Evolutionary conservation across 64 coral and sea anemone species (phyloP), one percentile per base, ranked within the genome.

Genomic region (Montipora efflorescens): DNA sequence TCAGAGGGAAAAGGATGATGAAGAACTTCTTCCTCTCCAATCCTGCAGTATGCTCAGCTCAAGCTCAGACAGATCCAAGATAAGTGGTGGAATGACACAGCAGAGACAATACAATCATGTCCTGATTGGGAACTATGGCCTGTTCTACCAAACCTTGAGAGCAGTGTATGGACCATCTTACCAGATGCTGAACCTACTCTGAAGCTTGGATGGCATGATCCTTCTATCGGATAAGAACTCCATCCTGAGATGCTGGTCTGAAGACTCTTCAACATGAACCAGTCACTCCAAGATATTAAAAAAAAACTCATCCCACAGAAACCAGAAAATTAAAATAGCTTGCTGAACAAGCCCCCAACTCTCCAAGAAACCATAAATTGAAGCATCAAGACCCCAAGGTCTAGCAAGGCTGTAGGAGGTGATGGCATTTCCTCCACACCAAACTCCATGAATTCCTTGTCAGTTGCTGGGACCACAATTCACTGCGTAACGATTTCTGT

Each of bases 201-300:
- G 28, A 67, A 89, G 21, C 46, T 10, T 53, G 46, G 36, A 92
- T 18, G 80, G 71, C 48, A 68, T 77, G 80, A 53, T 13, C 46
- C 90, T 77, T 51, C 51, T 76, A 50, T 84, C 88, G 25, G 88
- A 79, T 58, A 90, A 90, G 88, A 22, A 5, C 12, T 90, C 88
- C 51, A 90, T 90, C 25, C 25, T 67, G 25, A 36, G 58, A 74
- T 76, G 49, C 76, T 90, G 76, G 88, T 78, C 88, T 2, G 50
- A 90, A 77, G 47, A 22, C 75, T 90, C 88, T 79, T 79, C 66
- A 90, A 22, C 28, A 36, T 57, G 7, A 53, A 79, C 59, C 21
- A 55, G 23, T 45, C 53, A 47, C 68, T 88, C 46, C 13, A 75
- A 18, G 86, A 88, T 44, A 8, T 44, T 14, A 70, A 47, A n/a